Evolutionary conservation across 2,797 vertebrate genomes (phyloP).

Genomic region (Syngnathus rostellatus): DNA sequence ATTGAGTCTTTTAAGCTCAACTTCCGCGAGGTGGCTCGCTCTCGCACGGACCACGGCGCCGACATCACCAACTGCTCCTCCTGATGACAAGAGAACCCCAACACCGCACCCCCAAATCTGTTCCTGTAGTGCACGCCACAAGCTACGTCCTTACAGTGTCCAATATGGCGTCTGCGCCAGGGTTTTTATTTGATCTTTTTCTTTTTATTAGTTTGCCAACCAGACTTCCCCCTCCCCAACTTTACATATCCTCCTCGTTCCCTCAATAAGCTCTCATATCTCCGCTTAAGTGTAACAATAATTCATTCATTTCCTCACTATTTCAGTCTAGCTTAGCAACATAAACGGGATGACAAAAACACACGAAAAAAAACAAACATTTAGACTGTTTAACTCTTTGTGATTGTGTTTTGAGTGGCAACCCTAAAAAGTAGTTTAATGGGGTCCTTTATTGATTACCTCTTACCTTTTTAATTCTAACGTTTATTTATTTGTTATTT

Average conservation of each 20-base stretch:
- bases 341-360: background rate
- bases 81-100: slow-evolving; percentile 53
- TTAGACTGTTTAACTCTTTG: slow-evolving; percentile 5
- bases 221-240: no score
- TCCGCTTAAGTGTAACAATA: background rate
- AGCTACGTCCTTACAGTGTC: no score
- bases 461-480: background rate
- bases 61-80: slow-evolving; percentile 70
- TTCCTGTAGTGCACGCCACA: no score
- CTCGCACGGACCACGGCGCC: slow-evolving; percentile 83
- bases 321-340: background rate
- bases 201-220: no score
- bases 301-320: background rate
- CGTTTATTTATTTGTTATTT: slow-evolving; percentile 1
- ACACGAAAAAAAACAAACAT: background rate
- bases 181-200: no score
- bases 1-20: slow-evolving; percentile 89
- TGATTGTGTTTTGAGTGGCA: slow-evolving; percentile 4
- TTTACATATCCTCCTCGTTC: background rate
- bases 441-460: slow-evolving; percentile 12
- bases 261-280: background rate
- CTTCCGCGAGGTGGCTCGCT: slow-evolving; percentile 83
- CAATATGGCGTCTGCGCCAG: no score
- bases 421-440: slow-evolving; percentile 1
- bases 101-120: no score